These are phyloP conservation scores for Poeciliopsis paucimaculata DNA, from an alignment of 2,797 vertebrate species.

Conservation along the genomic window DNA sequence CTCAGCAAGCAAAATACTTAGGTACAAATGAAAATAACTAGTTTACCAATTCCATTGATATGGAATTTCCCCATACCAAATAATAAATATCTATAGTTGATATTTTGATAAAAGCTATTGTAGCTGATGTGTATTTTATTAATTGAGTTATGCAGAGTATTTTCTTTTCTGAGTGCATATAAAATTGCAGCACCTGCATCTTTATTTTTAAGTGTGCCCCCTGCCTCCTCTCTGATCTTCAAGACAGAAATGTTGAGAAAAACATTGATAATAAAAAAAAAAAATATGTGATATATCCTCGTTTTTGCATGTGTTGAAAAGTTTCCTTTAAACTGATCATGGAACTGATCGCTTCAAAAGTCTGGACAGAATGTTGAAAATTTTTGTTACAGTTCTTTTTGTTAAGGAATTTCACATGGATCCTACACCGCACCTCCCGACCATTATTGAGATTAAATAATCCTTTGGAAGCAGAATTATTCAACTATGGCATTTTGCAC, in stretches of 20 bases:
- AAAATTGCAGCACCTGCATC: not conserved
- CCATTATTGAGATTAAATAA: conserved; percentile 64
- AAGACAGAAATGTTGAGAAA: not conserved
- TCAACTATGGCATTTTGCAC: conserved; percentile 75
- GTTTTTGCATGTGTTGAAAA: not conserved
- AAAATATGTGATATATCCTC: not conserved
- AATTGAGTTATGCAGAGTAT: not conserved
- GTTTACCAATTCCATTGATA: not conserved
- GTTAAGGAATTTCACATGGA: conserved; percentile 32
- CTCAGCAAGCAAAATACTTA: no score
- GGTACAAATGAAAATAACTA: no score
- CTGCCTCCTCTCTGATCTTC: not conserved
- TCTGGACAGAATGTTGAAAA: conserved; percentile 1
- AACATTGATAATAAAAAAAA: not conserved
- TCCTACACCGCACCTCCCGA: conserved; percentile 14
- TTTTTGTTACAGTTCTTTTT: conserved; percentile 31
- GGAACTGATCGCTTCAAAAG: not conserved
- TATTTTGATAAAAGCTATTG: not conserved
- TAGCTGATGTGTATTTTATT: not conserved
- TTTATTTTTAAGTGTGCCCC: not conserved
- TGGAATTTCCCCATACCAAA: not conserved
- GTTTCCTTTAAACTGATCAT: not conserved
- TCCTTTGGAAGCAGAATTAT: conserved; percentile 73
- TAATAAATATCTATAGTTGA: not conserved
- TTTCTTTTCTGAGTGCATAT: not conserved